Evolutionary conservation across 2,113 vertebrate genomes (phyloP), one percentile per base, ranked within the genome.

Genomic region (Centropus bengalensis): DNA sequence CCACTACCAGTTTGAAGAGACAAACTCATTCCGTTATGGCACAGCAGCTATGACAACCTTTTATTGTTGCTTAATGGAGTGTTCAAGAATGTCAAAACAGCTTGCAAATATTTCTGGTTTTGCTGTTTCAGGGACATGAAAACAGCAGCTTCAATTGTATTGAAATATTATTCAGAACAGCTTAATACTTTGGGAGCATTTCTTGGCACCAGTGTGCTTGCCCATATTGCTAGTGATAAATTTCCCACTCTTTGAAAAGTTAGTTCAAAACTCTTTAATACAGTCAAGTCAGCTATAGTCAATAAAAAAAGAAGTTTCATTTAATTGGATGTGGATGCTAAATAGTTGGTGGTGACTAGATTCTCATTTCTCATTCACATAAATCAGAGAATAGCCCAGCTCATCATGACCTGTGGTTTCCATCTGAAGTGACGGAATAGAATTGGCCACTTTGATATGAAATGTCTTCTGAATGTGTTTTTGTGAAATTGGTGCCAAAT

Each of bases 41-140:
- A 95, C 73, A 96, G 90, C 91, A 96, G 69, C 88, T 96, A 95
- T 96, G 93, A 96, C 91, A 96, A 91, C 89, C 88, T 94, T 96
- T 97, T 95, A 93, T 93, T 95, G 44, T 77, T 95, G 90, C 58
- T 94, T 91, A 94, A 93, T 94, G 82, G 56, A 74, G 85, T 94
- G 85, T 91, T 94, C 82, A 96, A 82, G 90, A 96, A 96, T 86
- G 90, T 96, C 88, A 91, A 87, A 96, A 89, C 71, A 93, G 63
- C 85, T 95, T 91, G 82, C 91, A 97, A 94, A 93, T 95, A 93
- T 90, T 96, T 96, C 91, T 93, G 82, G 54, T 58, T 94, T 95
- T 96, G 86, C 89, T 94, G 73, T 94, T 91, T 95, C 86, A 91
- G 73, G 69, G 62, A 84, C 68, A 28, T 93, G 87, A 89, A 96